Evolutionary conservation across 1,140 invertebrate genomes (phyloP), one percentile per base, ranked within the genome.

Genomic region (Cotesia typhae): DNA sequence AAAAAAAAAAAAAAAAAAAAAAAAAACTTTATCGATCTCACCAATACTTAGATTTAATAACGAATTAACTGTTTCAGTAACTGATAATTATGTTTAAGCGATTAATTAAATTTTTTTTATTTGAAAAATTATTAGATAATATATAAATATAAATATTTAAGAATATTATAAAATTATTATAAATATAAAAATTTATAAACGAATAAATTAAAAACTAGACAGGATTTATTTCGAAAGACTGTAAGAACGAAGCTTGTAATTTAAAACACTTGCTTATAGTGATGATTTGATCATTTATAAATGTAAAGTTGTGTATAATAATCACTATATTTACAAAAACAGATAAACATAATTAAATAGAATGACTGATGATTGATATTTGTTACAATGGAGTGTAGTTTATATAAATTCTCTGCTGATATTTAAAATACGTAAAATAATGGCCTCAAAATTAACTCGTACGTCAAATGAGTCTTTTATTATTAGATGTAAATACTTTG

Each of bases 1-100:
- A 75, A 75, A 75, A 77, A 77, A 28, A 77, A 75, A 75, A 75
- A 77, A 77, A 77, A 75, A 75, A 75, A 77, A 77, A 70, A 74
- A 75, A 73, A 69, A 75, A 74, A 28, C 28, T 75, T 72, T 75
- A 77, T 66, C 71, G 74, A 75, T 77, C 74, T 77, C 76, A 75
- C 72, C 75, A 75, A 77, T 77, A 74, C 67, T 65, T 64, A 70
- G 35, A 53, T 72, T 51, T 73, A 65, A 72, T 57, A 67, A 73
- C 69, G 38, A 60, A 71, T 55, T 59, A 61, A 76, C 5, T 28
- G 35, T 63, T 37, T 38, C 12, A 66, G 61, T 67, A 41, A 72
- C 52, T 76, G 52, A 72, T 65, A 47, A 66, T 52, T 35, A 28
- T 36, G 38, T 66, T 52, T 37, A 36, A 57, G 35, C 60, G 5